Evolutionary conservation across 2,113 vertebrate species (phyloP), one percentile per base, ranked within the genome.

Genomic region (Microtus richardsoni): DNA sequence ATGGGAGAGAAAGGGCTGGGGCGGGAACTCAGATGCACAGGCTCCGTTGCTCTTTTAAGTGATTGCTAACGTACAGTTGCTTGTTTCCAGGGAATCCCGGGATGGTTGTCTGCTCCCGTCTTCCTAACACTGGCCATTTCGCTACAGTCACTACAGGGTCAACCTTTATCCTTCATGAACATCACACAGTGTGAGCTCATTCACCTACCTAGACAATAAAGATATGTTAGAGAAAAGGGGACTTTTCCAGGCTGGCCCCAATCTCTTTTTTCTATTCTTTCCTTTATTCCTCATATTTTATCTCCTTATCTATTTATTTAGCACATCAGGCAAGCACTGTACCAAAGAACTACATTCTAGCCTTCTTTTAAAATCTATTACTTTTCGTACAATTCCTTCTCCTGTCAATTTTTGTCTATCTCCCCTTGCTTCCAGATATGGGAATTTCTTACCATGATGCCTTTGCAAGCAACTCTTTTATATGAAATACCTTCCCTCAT

Each of bases 381-480:
- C 36, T 80, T 94, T 94, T 30, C 58, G 93, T 1, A 89, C 21
- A 92, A 28, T 13, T 44, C 70, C 41, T 87, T 88, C 39, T 74
- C 49, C 28, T 90, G 54, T 41, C 39, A 74, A 75, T 52, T 75
- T 52, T 75, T 97, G n/a, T 94, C 89, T 94, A 33, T 71, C 87
- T 33, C 82, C 66, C 30, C 73, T 75, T 66, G 30, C 36, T 75
- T 30, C 22, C 44, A 70, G 87, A 87, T 2, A 80, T 49, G 60
- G 94, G 30, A 8, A 24, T 26, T 71, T 91, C 36, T 71, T 71
- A 73, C 13, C 28, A 30, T n/a, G n/a, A 64, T 66, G 30, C 62
- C 86, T 96, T 85, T 74, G n/a, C 36, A 93, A 90, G 71, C 58
- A 91, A 89, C n/a, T 64, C 47, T 88, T 79, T 30, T 84, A 2